These are phyloP conservation scores for Nesometra sesokonis DNA, from an alignment of 35 echinoderm and acorn worm genomes.

Conservation along the genomic window DNA sequence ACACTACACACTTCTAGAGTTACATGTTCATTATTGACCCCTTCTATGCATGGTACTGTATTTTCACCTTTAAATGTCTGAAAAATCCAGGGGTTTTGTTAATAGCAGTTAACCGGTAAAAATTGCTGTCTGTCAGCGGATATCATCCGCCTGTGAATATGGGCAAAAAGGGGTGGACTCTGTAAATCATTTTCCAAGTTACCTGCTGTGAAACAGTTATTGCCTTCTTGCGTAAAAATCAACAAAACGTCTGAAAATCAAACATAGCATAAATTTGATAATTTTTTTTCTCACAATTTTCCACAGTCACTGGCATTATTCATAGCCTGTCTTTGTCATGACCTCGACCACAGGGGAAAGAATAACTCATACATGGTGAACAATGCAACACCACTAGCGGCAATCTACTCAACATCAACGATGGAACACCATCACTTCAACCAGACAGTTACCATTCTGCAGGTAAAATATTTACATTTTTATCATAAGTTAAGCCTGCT, in stretches of 20 bases:
- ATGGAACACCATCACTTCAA: conserved; percentile 99
- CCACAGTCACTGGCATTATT: conserved; percentile 61
- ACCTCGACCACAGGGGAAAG: conserved; percentile 90
- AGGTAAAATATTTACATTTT: conserved; percentile 26
- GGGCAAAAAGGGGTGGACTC: too few species aligned
- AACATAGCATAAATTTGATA: background rate
- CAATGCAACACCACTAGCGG: conserved; percentile 74
- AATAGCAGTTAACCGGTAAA: too few species aligned
- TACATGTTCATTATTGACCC: too few species aligned
- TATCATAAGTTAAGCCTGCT: background rate
- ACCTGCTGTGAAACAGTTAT: too few species aligned
- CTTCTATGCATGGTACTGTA: too few species aligned
- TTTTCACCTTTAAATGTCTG: too few species aligned
- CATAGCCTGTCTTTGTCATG: conserved; percentile 89
- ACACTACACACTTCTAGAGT: too few species aligned
- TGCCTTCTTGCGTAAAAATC: background rate
- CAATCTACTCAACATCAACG: conserved; percentile 81
- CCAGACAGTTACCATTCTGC: conserved; percentile 93
- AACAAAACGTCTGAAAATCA: too few species aligned
- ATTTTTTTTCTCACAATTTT: conserved; percentile 11
- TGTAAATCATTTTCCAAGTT: too few species aligned
- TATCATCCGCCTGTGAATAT: too few species aligned
- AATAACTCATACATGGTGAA: conserved; percentile 98
- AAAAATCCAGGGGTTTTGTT: background rate
- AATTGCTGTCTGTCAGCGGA: too few species aligned